Conservation (phyloP, 2,888 invertebrate genomes). For the Hermaeophaga mercurialis region DNA sequence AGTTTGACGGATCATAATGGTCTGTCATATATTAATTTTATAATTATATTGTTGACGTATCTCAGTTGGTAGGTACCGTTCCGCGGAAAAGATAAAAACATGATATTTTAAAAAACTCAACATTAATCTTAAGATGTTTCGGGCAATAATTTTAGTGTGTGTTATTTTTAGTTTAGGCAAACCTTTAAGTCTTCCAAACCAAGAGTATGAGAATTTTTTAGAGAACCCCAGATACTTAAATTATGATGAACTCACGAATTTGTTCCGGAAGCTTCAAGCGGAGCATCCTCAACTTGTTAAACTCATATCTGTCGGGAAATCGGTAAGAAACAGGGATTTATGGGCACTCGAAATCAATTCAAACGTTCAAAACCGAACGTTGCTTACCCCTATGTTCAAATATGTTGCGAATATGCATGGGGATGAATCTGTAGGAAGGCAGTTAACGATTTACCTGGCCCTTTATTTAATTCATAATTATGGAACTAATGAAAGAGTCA, state of each 20-base stretch:
- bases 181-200: conserved; percentile 27
- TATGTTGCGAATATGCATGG: conserved; percentile 97
- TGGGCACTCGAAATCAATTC: conserved; percentile 81
- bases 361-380: conserved; percentile 65
- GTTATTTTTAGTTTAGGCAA: conserved; percentile 38
- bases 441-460: conserved; percentile 81
- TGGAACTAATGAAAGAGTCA: conserved; percentile 70
- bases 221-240: conserved; percentile 67
- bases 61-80: background rate
- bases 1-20: too few relatives aligned
- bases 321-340: conserved; percentile 79
- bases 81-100: conserved; percentile 1
- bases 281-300: conserved; percentile 73
- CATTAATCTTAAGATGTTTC: conserved; percentile 5
- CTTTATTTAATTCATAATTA: conserved; percentile 82
- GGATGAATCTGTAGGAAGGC: conserved; percentile 84
- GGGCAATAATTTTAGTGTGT: conserved; percentile 34
- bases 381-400: conserved; percentile 86
- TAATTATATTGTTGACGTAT: background rate
- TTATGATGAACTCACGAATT: conserved; percentile 71
- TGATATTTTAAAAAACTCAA: background rate
- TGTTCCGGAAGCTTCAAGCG: conserved; percentile 66
- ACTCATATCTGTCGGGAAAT: conserved; percentile 80
- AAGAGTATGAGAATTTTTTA: conserved; percentile 63
- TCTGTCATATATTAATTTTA: too few relatives aligned